Percentiles rank a stretch among this genome's conserved stretches.
Conservation (phyloP, 2,797 vertebrate species). For the Schizopygopsis pylzovi region DNA sequence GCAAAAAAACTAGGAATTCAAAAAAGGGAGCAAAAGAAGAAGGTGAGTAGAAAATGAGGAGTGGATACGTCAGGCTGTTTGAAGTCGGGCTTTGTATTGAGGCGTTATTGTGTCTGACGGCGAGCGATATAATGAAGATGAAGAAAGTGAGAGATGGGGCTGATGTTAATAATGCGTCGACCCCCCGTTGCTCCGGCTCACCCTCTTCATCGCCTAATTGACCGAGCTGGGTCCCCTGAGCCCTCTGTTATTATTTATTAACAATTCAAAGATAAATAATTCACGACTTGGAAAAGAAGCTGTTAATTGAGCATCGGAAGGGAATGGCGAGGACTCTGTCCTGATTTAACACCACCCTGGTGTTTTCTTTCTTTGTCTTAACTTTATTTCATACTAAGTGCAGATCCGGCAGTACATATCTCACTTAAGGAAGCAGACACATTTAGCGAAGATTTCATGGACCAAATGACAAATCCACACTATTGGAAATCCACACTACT, state of each 20-base stretch:
- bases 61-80: conserved; percentile 82
- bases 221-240: conserved; percentile 88
- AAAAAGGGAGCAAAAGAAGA: conserved; percentile 1
- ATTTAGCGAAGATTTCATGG: background rate
- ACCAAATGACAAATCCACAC: background rate
- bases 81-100: conserved; percentile 83
- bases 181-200: conserved; percentile 86
- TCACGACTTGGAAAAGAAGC: conserved; percentile 87
- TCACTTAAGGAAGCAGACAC: background rate
- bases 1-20: background rate
- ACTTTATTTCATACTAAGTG: background rate
- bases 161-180: conserved; percentile 77
- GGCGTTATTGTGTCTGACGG: conserved; percentile 94
- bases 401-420: background rate
- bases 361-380: background rate
- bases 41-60: background rate
- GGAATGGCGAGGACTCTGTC: conserved; percentile 67
- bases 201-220: conserved; percentile 92
- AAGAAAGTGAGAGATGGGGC: conserved; percentile 82
- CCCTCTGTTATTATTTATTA: conserved; percentile 99
- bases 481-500: too few relatives aligned
- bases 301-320: conserved; percentile 90
- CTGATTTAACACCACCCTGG: background rate
- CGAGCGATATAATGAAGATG: conserved; percentile 89
- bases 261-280: conserved; percentile 99